These are phyloP conservation scores for Bombus waltoni DNA, from an alignment of 1,140 invertebrate genomes.

Conservation along the genomic window DNA sequence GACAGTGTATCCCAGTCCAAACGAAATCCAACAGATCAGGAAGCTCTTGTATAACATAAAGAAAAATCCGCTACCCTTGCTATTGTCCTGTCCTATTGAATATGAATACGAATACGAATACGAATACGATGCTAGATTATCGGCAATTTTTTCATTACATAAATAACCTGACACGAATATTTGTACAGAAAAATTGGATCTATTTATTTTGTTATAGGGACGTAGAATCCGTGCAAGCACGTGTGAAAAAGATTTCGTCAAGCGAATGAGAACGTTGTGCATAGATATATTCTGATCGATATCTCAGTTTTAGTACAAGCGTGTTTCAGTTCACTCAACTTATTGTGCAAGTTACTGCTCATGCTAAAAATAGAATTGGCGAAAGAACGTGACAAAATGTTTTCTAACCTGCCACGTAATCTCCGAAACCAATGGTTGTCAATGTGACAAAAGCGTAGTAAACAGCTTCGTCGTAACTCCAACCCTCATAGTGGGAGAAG, in stretches of 20 bases:
- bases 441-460: conserved; percentile 97
- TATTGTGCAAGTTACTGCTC: not conserved
- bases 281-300: not conserved
- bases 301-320: not conserved
- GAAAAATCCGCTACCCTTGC: conserved; percentile 84
- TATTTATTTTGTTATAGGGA: not conserved
- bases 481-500: conserved; percentile 93
- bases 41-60: conserved; percentile 89
- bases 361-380: not conserved
- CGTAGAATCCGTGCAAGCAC: too few species aligned
- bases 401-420: conserved; percentile 91
- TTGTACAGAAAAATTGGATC: not conserved
- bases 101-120: not conserved
- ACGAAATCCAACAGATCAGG: conserved; percentile 93
- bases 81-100: conserved; percentile 77
- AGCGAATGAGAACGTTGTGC: too few species aligned
- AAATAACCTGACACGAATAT: too few species aligned
- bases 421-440: conserved; percentile 97
- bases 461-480: conserved; percentile 94
- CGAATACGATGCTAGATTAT: not conserved
- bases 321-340: not conserved
- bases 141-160: not conserved
- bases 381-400: not conserved
- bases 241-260: too few species aligned
- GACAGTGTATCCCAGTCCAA: conserved; percentile 94